A percentile compares a stretch with the other conserved stretches of the same genome.
phyloP scores from a whole-genome alignment of 2,113 vertebrate genomes.

The Prochilodus magdalenae region DNA sequence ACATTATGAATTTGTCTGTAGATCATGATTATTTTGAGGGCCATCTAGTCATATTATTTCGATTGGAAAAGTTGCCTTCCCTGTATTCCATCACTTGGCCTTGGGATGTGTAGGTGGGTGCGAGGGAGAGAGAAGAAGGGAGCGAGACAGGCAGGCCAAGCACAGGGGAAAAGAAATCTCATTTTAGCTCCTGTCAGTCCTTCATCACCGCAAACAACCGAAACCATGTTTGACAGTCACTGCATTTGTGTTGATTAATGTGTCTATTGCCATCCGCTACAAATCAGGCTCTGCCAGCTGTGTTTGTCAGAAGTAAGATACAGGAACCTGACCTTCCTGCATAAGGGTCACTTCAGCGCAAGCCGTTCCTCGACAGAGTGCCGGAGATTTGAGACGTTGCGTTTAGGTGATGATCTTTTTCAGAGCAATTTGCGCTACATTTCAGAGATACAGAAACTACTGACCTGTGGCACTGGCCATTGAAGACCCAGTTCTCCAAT shows the following conservation, averaged over 20 bases:
- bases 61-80: background rate
- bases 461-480: no score
- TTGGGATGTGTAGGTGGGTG: background rate
- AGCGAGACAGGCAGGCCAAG: constrained; percentile 20
- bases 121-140: constrained; percentile 19
- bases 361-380: constrained; percentile 39
- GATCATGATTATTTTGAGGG: background rate
- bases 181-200: constrained; percentile 67
- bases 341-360: constrained; percentile 21
- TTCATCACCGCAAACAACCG: constrained; percentile 48
- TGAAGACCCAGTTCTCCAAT: no score
- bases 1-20: constrained; percentile 3
- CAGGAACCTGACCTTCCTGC: constrained; percentile 45
- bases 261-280: constrained; percentile 43
- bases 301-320: constrained; percentile 35
- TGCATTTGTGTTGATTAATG: constrained; percentile 61
- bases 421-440: background rate
- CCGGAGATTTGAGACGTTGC: background rate
- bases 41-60: background rate
- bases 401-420: background rate
- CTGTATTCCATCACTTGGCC: background rate
- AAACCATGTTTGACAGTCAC: constrained; percentile 56
- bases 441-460: background rate
- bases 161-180: constrained; percentile 57
- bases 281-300: constrained; percentile 33